A percentile compares a stretch with the other conserved stretches of the same genome.
Conservation (phyloP, 2,888 invertebrate genomes). For the Melitaea athalia region DNA sequence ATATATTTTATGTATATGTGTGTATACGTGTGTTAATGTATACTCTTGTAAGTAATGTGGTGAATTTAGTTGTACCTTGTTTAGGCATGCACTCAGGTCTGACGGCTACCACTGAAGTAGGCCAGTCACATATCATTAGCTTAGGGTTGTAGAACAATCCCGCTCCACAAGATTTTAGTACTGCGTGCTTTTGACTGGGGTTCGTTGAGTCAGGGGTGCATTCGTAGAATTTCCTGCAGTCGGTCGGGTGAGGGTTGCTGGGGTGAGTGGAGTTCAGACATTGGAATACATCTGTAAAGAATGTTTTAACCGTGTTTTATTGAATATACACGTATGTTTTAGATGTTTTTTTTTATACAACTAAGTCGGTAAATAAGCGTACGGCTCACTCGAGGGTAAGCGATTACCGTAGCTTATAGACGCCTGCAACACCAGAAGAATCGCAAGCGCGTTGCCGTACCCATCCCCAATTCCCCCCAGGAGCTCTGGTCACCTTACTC, state of each 20-base stretch:
- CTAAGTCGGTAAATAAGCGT: no score
- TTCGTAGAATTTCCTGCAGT: constrained; percentile 87
- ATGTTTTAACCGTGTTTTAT: not conserved
- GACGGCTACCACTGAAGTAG: constrained; percentile 77
- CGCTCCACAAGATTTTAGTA: constrained; percentile 85
- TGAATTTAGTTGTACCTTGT: not conserved
- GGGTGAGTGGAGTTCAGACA: constrained; percentile 77
- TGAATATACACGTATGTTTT: no score
- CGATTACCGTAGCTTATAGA: no score
- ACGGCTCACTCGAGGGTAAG: no score
- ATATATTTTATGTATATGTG: no score
- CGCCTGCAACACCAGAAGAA: no score
- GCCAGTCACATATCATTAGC: constrained; percentile 85
- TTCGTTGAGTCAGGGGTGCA: constrained; percentile 76
- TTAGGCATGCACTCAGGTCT: constrained; percentile 82
- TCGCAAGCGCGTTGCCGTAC: no score
- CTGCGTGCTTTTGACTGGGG: constrained; percentile 67
- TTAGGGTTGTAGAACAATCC: constrained; percentile 86
- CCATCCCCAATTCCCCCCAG: no score
- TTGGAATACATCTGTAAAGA: constrained; percentile 53
- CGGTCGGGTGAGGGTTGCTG: constrained; percentile 83
- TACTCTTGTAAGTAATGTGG: not conserved
- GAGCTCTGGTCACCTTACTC: no score
- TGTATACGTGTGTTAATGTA: not conserved
- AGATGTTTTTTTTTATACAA: no score